Base-by-base conservation (phyloP, 2,797 vertebrate species). In the Fundulus diaphanus region DNA sequence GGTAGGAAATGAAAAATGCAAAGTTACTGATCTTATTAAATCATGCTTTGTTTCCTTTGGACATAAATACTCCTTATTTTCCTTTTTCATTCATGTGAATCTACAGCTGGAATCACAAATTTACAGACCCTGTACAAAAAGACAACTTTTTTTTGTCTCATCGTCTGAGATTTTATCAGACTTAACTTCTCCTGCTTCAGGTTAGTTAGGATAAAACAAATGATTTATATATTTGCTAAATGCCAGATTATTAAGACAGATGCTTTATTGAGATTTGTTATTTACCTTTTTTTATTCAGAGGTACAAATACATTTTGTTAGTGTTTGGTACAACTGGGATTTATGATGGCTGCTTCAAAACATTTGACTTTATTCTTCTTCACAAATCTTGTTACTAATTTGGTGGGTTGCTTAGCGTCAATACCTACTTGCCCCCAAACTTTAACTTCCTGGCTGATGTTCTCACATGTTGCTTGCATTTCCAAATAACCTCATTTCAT, bases 1-100 rank as follows among this genome's bases (percentile, higher is more conserved):
- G 29, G 29, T 7, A 72, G 75, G 78, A 83, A 80, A 89, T 76
- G 16, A 73, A 76, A 74, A 59, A 73, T 65, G 7, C 37, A 27
- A 57, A 71, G 65, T 51, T 3, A 6, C 1, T 49, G 18, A 49
- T 68, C 78, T 65, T 27, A 48, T 68, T 65, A 16, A 52, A 29
- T 76, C 18, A 59, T 2, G 66, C 20, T 68, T 11, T 51, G 22
- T 56, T 73, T 67, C 9, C 68, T 7, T 24, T 29, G 1, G 6
- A 5, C 18, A 65, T n/a, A 3, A 16, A 20, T 22, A 24, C 1
- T 18, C 11, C 27, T 12, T 63, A 5, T 15, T 31, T 46, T 42
- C 2, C 11, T 65, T 40, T 24, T 65, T 65, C 20, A 40, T 15
- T 22, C 11, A 27, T 8, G 37, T 27, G 12, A 42, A 66, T 27